Evolutionary conservation across 2,888 invertebrate species (phyloP).

Genomic region (Orthosia gothica): DNA sequence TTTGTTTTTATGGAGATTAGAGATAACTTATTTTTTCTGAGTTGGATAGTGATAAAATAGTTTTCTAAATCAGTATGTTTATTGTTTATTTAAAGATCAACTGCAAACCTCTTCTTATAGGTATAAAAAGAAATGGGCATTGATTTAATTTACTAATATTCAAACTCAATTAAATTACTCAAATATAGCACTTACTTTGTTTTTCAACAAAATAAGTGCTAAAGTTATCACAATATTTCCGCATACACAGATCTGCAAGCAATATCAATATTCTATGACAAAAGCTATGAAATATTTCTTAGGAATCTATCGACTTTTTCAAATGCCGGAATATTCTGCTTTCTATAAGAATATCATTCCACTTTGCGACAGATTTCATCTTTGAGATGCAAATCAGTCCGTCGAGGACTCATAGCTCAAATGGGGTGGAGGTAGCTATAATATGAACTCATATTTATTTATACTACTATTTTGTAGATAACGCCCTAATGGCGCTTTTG

Average conservation of each 20-base stretch:
- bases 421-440: conserved; percentile 71
- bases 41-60: background rate
- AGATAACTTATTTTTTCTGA: background rate
- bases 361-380: conserved; percentile 76
- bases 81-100: background rate
- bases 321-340: conserved; percentile 66
- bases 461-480: conserved; percentile 57
- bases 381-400: conserved; percentile 84
- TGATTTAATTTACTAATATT: background rate
- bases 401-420: conserved; percentile 80
- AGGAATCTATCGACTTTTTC: conserved; percentile 66
- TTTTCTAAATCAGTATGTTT: background rate
- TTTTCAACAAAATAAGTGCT: background rate
- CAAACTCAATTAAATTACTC: background rate
- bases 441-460: conserved; percentile 69
- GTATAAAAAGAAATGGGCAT: background rate
- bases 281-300: conserved; percentile 42
- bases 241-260: background rate
- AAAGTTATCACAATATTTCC: background rate
- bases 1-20: background rate
- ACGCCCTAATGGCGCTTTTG: conserved; percentile 45
- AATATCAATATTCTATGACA: conserved; percentile 34
- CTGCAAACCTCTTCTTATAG: background rate
- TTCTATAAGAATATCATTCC: conserved; percentile 69
- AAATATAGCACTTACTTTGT: too few relatives aligned